phyloP scores from a whole-genome alignment of 2,888 invertebrate genomes.

The Diogma glabrata region DNA sequence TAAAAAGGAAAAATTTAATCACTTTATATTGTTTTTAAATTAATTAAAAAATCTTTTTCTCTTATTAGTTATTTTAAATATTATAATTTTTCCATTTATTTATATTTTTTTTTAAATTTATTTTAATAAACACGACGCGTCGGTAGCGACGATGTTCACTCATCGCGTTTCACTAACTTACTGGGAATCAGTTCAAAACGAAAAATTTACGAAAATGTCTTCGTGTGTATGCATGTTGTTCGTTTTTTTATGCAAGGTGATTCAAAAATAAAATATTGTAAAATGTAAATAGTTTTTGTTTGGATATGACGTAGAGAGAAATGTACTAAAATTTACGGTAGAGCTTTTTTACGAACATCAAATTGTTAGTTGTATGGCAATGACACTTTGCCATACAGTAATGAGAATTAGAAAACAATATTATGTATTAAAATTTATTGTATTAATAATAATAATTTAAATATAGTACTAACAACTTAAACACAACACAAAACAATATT shows the following conservation, averaged over 20 bases:
- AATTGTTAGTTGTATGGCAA: no score
- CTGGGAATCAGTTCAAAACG: conserved; percentile 24
- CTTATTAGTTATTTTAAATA: conserved; percentile 2
- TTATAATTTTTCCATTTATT: not conserved
- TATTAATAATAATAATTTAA: no score
- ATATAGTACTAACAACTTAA: no score
- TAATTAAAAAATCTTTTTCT: not conserved
- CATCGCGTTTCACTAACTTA: conserved; percentile 32
- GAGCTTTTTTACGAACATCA: no score
- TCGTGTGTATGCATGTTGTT: no score
- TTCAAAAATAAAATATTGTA: no score
- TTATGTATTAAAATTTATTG: no score
- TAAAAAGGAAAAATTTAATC: not conserved
- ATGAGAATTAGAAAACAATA: no score
- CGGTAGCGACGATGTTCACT: conserved; percentile 25
- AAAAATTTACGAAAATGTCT: conserved; percentile 7
- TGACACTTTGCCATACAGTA: no score
- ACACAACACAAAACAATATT: no score
- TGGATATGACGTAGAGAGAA: no score
- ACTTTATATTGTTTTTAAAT: conserved; percentile 5
- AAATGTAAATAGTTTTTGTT: not conserved
- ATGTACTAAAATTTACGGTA: no score
- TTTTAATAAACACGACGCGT: conserved; percentile 9
- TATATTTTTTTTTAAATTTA: not conserved
- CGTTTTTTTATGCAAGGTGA: not conserved